Evolutionary conservation across 37 sponge, comb jelly and placozoan species (phyloP).

Genomic region (Geodia barretti): DNA sequence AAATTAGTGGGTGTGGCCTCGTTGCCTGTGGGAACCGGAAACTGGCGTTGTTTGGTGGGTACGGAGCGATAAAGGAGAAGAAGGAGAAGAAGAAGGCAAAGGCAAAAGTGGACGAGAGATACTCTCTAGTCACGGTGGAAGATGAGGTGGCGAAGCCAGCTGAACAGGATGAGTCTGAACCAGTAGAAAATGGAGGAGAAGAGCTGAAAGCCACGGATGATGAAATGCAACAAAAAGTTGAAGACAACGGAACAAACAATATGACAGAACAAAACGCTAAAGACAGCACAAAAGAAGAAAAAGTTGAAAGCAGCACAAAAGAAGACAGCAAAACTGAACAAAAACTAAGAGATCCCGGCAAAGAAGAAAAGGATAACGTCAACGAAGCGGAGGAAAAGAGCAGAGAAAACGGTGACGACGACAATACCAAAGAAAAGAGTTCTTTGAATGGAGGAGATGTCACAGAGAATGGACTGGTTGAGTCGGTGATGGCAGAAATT

Average conservation of each 20-base stretch:
- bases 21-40: conserved; percentile 29
- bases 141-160: not conserved
- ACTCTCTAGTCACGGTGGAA: not conserved
- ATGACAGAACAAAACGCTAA: too few species aligned
- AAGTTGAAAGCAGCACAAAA: not conserved
- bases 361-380: not conserved
- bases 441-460: too few species aligned
- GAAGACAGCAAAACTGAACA: not conserved
- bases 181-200: not conserved
- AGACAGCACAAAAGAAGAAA: not conserved
- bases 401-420: not conserved
- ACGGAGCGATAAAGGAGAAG: conserved; percentile 13
- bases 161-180: not conserved
- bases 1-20: conserved; percentile 66
- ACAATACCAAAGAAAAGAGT: not conserved
- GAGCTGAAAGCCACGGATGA: not conserved
- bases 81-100: not conserved
- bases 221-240: not conserved
- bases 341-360: not conserved
- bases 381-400: not conserved
- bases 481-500: not conserved
- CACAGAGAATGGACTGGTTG: not conserved
- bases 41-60: conserved; percentile 61
- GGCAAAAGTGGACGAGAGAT: not conserved
- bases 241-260: not conserved